Evolutionary conservation across 2,797 vertebrate species (phyloP), one percentile per base, ranked within the genome.

Genomic region (Lepilemur septentrionalis): DNA sequence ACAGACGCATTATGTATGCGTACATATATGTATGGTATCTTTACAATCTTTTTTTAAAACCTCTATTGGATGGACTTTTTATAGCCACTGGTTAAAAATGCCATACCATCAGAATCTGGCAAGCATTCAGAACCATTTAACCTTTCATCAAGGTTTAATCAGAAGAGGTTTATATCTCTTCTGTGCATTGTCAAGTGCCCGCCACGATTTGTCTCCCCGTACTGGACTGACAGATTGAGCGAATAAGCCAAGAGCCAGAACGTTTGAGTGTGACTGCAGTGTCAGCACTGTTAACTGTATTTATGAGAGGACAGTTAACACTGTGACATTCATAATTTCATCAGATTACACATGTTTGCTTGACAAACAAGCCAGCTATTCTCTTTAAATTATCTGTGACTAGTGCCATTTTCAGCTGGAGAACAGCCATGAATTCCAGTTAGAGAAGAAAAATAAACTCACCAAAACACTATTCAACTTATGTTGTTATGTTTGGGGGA

Each of bases 141-240:
- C 98, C 98, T 98, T 98, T 99, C 98, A 98, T 97, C 97, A 97
- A 97, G 96, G 93, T 98, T 98, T 99, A 98, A 99, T 98, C 97
- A 98, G 95, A 98, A 96, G 93, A 95, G 96, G 96, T 97, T 98
- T 98, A 97, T 98, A 98, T 98, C 98, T 98, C 97, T 98, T 98
- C 98, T 97, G 98, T 98, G 98, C 97, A 94, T 98, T 98, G 98
- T 98, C 97, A 98, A 96, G 87, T 97, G 98, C 96, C 97, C 94
- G 70, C 97, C 96, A 97, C 97, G 97, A 98, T 98, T 98, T 98
- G 96, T 97, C 97, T 98, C 88, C 98, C 92, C 85, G 35, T 87
- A 35, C 95, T 96, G 97, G 97, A 98, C 97, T 98, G 98, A 98
- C 98, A 98, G 97, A 98, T 89, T 97, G 97, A 98, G 94, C 38